These are phyloP conservation scores for Nezara viridula DNA, from an alignment of 2,888 invertebrate genomes.

Conservation along the genomic window DNA sequence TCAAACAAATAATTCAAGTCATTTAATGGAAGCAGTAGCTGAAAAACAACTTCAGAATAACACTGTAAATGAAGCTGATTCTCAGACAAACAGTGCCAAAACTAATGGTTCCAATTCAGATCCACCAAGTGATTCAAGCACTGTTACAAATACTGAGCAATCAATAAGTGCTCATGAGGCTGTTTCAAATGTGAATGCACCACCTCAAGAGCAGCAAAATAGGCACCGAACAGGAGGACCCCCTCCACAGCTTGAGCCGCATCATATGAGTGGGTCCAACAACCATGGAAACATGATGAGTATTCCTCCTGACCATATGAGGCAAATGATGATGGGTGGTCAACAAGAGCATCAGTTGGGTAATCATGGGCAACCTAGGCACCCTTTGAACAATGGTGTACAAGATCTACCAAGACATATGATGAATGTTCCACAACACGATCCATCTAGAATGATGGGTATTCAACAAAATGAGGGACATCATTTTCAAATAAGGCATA, in stretches of 20 bases:
- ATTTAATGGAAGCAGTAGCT: neutral
- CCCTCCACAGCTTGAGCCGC: neutral
- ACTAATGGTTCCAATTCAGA: neutral
- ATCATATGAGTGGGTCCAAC: neutral
- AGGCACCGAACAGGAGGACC: neutral
- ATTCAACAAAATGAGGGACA: constrained; percentile 32
- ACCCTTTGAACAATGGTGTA: neutral
- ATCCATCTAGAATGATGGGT: constrained; percentile 25
- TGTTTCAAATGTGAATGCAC: constrained; percentile 11
- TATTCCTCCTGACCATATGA: constrained; percentile 40
- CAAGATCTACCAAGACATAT: constrained; percentile 21
- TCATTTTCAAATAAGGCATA: constrained; percentile 33
- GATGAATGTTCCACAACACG: constrained; percentile 4
- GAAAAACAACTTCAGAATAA: neutral
- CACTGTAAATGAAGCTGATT: neutral
- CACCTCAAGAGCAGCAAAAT: constrained; percentile 8
- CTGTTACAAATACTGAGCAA: neutral
- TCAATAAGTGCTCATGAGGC: neutral
- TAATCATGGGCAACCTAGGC: neutral
- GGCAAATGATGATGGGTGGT: constrained; percentile 24
- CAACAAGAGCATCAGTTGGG: constrained; percentile 9
- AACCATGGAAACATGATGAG: constrained; percentile 16
- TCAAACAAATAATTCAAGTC: neutral
- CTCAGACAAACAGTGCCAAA: neutral
- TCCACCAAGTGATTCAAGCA: neutral